phyloP scores from a whole-genome alignment of 2,888 invertebrate species.

The Meloe dianella region DNA sequence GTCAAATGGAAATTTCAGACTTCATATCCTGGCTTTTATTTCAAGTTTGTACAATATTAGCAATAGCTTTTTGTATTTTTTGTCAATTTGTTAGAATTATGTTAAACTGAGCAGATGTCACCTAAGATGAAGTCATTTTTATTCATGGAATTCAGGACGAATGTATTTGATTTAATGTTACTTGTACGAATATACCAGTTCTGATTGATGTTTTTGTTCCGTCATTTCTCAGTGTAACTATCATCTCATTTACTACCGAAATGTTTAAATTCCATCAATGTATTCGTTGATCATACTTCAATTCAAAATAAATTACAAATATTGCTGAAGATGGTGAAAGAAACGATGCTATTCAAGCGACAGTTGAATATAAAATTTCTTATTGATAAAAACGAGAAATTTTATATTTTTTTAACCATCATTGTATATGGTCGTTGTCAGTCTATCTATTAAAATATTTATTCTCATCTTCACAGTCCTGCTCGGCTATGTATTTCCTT shows the following conservation, averaged over 20 bases:
- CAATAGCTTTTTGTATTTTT: slow-evolving; percentile 5
- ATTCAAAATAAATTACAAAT: not conserved
- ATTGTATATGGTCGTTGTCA: slow-evolving; percentile 17
- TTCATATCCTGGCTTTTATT: not conserved
- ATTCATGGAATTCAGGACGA: slow-evolving; percentile 6
- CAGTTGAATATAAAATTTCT: not conserved
- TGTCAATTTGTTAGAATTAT: slow-evolving; percentile 7
- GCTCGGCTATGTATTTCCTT: slow-evolving; percentile 28
- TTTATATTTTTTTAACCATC: not conserved
- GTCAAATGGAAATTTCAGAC: not conserved
- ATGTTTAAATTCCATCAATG: not conserved
- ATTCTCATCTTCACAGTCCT: slow-evolving; percentile 16
- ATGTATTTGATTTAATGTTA: slow-evolving; percentile 10
- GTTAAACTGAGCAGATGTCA: slow-evolving; percentile 10
- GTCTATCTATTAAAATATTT: slow-evolving; percentile 30
- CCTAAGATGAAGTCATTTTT: slow-evolving; percentile 3
- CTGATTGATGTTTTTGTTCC: slow-evolving; percentile 3
- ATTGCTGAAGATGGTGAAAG: not conserved
- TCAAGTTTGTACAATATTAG: slow-evolving; percentile 8
- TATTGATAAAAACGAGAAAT: not conserved
- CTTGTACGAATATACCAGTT: not conserved
- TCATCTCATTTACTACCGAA: not conserved
- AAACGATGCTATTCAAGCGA: not conserved
- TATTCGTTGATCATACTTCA: not conserved
- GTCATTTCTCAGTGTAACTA: not conserved